Percentiles rank a stretch among this genome's conserved stretches.
phyloP scores from a whole-genome alignment of 2,113 vertebrate genomes.

The Macrotus californicus region DNA sequence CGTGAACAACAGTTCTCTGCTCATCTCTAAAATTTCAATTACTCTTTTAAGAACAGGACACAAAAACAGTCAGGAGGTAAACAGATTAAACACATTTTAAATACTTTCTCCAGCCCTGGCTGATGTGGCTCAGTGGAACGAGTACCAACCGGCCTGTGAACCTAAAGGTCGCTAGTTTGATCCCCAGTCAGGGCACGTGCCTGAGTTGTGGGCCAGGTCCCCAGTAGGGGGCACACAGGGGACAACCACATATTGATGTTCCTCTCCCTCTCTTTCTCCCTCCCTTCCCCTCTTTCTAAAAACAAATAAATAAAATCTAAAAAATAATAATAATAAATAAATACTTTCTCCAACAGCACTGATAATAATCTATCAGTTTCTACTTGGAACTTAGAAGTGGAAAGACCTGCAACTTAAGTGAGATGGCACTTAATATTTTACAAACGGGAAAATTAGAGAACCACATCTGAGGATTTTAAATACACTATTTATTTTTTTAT shows the following conservation, averaged over 20 bases:
- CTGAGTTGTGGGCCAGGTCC: no score
- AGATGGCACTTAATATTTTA: background rate
- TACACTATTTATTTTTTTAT: background rate
- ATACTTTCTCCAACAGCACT: background rate
- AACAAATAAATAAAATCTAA: no score
- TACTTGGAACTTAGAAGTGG: background rate
- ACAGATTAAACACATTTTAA: background rate
- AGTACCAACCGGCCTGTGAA: no score
- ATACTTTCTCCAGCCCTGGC: conserved; percentile 2
- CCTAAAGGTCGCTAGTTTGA: no score
- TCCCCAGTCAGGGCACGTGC: no score
- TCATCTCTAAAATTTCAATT: background rate
- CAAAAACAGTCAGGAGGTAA: background rate
- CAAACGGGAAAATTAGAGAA: background rate
- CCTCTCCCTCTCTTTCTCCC: no score
- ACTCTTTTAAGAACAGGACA: background rate
- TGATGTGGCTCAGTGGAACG: no score
- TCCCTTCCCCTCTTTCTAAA: no score
- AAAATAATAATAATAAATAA: no score
- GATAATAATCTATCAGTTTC: conserved; percentile 4
- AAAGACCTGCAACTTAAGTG: background rate
- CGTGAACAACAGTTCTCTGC: background rate
- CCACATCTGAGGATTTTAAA: background rate
- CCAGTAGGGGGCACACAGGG: no score
- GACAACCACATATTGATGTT: no score